Evolutionary conservation across 2,888 invertebrate genomes (phyloP).

Genomic region (Cryptus viduatorius): DNA sequence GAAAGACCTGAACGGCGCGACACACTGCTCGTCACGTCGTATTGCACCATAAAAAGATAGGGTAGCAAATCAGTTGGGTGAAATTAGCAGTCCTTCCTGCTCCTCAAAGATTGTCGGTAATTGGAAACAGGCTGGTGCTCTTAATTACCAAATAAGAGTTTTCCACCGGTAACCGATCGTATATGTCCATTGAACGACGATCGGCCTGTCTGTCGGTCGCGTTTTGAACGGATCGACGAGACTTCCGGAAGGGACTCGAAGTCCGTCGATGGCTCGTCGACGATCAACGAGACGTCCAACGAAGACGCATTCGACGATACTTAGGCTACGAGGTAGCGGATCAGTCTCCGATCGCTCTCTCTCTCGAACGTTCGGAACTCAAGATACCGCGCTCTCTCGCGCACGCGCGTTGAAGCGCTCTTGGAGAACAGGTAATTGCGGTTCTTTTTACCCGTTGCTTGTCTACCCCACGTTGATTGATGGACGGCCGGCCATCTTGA

Average conservation of each 20-base stretch:
- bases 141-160: conserved; percentile 62
- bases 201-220: conserved; percentile 15
- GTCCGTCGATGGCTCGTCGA: conserved; percentile 5
- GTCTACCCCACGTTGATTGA: conserved; percentile 73
- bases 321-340: conserved; percentile 18
- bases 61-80: conserved; percentile 53
- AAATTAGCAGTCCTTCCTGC: conserved; percentile 63
- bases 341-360: conserved; percentile 19
- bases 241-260: background rate
- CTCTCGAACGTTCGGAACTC: conserved; percentile 24
- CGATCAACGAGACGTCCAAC: conserved; percentile 12
- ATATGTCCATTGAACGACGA: conserved; percentile 18
- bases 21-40: conserved; percentile 15
- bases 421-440: conserved; percentile 71
- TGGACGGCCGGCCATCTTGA: conserved; percentile 73
- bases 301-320: conserved; percentile 25
- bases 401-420: conserved; percentile 27
- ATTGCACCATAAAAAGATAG: conserved; percentile 38
- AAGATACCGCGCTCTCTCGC: conserved; percentile 21
- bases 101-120: conserved; percentile 41
- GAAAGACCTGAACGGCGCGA: conserved; percentile 29
- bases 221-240: conserved; percentile 4
- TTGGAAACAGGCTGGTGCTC: conserved; percentile 63
- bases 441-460: conserved; percentile 70
- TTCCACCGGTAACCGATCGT: background rate